Evolutionary conservation across 2,113 vertebrate species (phyloP).

Genomic region (Sturnus vulgaris): DNA sequence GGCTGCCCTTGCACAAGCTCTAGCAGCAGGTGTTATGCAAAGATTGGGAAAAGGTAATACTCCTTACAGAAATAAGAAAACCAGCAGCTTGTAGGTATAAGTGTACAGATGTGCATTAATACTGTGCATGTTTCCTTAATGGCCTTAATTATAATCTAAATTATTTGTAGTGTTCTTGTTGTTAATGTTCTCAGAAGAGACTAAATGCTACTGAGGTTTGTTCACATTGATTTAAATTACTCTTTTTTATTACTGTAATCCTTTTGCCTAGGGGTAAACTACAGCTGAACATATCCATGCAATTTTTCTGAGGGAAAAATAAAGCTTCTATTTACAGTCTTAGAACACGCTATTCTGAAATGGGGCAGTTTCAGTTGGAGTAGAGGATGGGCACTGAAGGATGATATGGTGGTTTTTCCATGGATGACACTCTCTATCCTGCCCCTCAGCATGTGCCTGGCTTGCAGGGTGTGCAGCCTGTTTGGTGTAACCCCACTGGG

Average conservation of each 20-base stretch:
- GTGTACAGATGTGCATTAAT: background rate
- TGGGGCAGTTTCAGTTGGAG: background rate
- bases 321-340: background rate
- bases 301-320: background rate
- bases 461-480: background rate
- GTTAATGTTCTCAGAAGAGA: background rate
- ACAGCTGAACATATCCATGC: background rate
- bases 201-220: background rate
- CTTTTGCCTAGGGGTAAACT: background rate
- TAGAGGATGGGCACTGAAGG: background rate
- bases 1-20: background rate
- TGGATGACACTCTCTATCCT: fast-evolving
- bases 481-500: fast-evolving
- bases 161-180: background rate
- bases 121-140: background rate
- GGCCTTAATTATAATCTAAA: background rate
- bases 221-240: background rate
- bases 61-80: background rate
- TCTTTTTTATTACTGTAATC: background rate
- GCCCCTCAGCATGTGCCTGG: fast-evolving
- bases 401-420: background rate
- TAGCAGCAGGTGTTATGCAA: background rate
- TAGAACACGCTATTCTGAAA: background rate
- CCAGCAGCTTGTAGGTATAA: background rate
- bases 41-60: background rate